Evolutionary conservation across 2,797 vertebrate genomes (phyloP).

Genomic region (Lithobates pipiens): DNA sequence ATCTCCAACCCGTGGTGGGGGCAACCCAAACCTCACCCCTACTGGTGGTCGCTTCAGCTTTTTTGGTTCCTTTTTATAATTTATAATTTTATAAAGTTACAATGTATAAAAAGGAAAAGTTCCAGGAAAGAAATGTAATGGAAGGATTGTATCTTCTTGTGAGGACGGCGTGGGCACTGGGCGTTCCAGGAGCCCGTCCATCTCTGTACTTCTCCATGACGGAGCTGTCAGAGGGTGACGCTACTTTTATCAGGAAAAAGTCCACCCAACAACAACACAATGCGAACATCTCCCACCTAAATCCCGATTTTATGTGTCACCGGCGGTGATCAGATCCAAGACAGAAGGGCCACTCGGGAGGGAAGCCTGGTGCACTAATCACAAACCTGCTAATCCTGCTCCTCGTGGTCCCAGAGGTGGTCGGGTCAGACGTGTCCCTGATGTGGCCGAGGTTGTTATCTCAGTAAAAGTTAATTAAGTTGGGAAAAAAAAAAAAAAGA

Average conservation of each 20-base stretch:
- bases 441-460: slow-evolving; percentile 34
- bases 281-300: neutral
- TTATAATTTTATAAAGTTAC: no score
- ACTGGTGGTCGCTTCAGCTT: no score
- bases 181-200: no score
- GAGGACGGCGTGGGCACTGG: no score
- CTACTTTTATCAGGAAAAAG: neutral
- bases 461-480: slow-evolving; percentile 37
- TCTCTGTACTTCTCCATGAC: no score
- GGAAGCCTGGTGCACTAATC: slow-evolving; percentile 27
- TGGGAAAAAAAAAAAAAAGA: neutral
- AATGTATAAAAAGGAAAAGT: neutral
- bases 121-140: neutral
- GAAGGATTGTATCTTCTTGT: no score
- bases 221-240: neutral
- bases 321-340: neutral
- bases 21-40: no score
- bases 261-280: neutral
- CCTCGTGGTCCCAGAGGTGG: slow-evolving; percentile 28
- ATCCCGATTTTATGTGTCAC: neutral
- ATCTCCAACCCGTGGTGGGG: no score
- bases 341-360: neutral
- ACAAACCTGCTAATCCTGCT: slow-evolving; percentile 16
- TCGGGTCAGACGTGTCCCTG: slow-evolving; percentile 7
- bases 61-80: no score